Evolutionary conservation across 2,113 vertebrate genomes (phyloP).

Genomic region (Vulpes vulpes): DNA sequence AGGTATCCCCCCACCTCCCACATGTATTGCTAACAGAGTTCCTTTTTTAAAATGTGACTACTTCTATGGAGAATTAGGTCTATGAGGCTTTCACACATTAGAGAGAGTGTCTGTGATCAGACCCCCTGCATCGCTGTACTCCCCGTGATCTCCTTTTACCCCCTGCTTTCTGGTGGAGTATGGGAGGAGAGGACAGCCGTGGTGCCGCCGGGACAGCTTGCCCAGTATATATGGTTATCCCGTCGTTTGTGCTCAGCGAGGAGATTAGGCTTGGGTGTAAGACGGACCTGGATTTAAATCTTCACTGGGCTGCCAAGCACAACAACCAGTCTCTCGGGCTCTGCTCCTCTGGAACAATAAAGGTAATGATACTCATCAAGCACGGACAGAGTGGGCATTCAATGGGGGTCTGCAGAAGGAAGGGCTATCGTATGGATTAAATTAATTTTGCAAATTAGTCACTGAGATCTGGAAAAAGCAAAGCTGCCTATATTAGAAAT

Average conservation of each 20-base stretch:
- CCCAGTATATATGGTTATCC: background rate
- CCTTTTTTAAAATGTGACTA: constrained; percentile 31
- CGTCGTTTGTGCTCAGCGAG: background rate
- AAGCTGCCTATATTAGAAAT: background rate
- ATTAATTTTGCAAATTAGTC: background rate
- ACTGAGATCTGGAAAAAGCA: background rate
- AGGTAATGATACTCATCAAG: background rate
- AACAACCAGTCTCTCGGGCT: background rate
- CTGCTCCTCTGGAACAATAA: background rate
- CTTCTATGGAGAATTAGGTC: background rate
- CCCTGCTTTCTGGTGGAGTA: background rate
- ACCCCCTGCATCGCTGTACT: background rate
- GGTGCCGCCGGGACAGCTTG: background rate
- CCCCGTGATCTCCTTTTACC: background rate
- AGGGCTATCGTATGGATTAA: background rate
- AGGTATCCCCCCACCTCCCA: background rate
- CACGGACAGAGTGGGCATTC: background rate
- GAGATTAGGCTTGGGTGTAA: background rate
- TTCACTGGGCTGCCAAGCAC: too few relatives aligned
- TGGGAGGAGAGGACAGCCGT: background rate
- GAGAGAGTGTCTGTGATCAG: background rate
- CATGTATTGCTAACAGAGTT: background rate
- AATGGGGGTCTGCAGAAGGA: background rate
- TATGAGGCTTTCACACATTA: background rate
- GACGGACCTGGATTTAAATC: background rate